Percentiles rank a stretch among this genome's conserved stretches.
Conservation (phyloP, 2,113 vertebrate species). For the Ophiodon elongatus region DNA sequence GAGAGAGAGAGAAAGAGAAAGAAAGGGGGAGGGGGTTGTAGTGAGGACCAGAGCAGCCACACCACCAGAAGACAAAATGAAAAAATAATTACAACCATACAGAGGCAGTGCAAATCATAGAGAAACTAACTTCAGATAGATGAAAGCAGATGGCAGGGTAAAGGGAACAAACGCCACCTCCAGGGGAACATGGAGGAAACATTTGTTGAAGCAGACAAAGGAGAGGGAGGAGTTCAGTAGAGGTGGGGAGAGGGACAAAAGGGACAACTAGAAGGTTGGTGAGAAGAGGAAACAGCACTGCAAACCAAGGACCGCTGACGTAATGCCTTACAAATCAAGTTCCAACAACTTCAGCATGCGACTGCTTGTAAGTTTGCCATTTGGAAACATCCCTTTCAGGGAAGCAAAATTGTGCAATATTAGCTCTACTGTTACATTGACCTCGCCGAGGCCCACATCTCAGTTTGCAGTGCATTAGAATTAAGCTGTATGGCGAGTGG, state of each 20-base stretch:
- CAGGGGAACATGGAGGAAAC: conserved; percentile 75
- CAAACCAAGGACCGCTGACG: conserved; percentile 73
- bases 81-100: conserved; percentile 68
- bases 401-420: conserved; percentile 27
- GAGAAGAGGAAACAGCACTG: conserved; percentile 71
- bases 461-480: conserved; percentile 77
- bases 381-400: conserved; percentile 45
- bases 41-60: conserved; percentile 81
- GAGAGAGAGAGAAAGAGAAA: conserved; percentile 33
- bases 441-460: conserved; percentile 28
- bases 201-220: conserved; percentile 78
- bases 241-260: conserved; percentile 59
- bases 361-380: conserved; percentile 47
- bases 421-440: background rate
- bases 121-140: conserved; percentile 71
- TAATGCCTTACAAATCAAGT: conserved; percentile 40
- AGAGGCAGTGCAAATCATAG: conserved; percentile 48
- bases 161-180: conserved; percentile 77
- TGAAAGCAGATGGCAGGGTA: conserved; percentile 68
- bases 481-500: conserved; percentile 64
- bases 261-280: conserved; percentile 70
- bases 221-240: conserved; percentile 66
- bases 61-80: conserved; percentile 82
- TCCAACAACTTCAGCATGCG: conserved; percentile 37
- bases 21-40: conserved; percentile 53